Evolutionary conservation across 2,113 vertebrate species (phyloP).

Genomic region (Delphinapterus leucas): DNA sequence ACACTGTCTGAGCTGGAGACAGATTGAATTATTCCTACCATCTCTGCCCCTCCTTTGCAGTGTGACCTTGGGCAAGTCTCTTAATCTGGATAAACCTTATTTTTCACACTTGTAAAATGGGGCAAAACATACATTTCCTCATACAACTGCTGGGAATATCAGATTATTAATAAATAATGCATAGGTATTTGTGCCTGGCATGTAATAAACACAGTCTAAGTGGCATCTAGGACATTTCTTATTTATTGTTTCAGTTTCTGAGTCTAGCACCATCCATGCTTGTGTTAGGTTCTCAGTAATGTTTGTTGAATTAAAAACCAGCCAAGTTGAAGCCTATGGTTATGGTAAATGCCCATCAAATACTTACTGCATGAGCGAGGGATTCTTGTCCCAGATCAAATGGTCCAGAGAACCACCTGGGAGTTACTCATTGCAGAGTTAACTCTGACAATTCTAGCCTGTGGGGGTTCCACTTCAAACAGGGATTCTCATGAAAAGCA

Average conservation of each 20-base stretch:
- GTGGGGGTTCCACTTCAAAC: constrained; percentile 50
- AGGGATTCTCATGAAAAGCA: constrained; percentile 60
- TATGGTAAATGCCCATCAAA: constrained; percentile 29
- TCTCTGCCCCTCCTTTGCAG: not conserved
- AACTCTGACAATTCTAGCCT: constrained; percentile 40
- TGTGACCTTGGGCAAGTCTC: not conserved
- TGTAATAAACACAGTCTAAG: not conserved
- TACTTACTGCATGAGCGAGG: not conserved
- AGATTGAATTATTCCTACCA: not conserved
- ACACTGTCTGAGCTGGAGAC: not conserved
- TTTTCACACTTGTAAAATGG: not conserved
- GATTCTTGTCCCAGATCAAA: constrained; percentile 64
- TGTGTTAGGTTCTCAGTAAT: not conserved
- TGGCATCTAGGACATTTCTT: not conserved
- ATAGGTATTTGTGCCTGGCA: not conserved
- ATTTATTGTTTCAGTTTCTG: not conserved
- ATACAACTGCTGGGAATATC: not conserved
- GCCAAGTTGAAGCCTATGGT: not conserved
- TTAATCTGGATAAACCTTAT: not conserved
- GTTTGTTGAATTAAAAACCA: not conserved
- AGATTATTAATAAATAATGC: not conserved
- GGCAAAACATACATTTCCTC: not conserved
- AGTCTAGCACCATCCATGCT: not conserved
- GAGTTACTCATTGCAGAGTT: constrained; percentile 51
- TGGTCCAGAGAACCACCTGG: constrained; percentile 58